A percentile compares a stretch with the other conserved stretches of the same genome.
Conservation (phyloP, 1,140 invertebrate species). For the Drosophila nasuta region DNA sequence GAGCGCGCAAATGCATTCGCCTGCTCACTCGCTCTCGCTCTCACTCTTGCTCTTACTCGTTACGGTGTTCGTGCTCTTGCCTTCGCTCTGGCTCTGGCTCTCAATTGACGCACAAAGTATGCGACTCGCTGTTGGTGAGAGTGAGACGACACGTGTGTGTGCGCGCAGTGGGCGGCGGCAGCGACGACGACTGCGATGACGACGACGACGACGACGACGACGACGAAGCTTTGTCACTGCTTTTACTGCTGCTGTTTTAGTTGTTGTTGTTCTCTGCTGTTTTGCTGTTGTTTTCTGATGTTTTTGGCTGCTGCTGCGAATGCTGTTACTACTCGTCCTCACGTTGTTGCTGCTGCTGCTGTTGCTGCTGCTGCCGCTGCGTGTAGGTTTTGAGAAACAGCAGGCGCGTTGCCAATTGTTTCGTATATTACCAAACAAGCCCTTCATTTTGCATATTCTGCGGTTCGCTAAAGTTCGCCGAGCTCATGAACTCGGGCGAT, state of each 20-base stretch:
- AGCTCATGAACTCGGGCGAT: slow-evolving; percentile 86
- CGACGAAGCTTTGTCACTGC: slow-evolving; percentile 41
- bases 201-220: slow-evolving; percentile 34
- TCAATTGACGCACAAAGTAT: slow-evolving; percentile 18
- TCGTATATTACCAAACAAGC: slow-evolving; percentile 89
- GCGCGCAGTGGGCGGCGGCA: slow-evolving; percentile 54
- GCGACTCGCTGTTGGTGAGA: slow-evolving; percentile 27
- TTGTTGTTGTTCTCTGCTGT: slow-evolving; percentile 17
- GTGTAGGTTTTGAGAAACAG: slow-evolving; percentile 68
- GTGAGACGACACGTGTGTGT: slow-evolving; percentile 60
- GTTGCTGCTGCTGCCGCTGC: slow-evolving; percentile 57
- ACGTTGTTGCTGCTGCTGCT: slow-evolving; percentile 36
- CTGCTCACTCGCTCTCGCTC: slow-evolving; percentile 14
- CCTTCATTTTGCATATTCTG: slow-evolving; percentile 90
- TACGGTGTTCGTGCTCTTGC: not conserved
- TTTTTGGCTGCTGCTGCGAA: slow-evolving; percentile 26
- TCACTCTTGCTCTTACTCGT: not conserved
- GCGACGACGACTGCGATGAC: slow-evolving; percentile 11
- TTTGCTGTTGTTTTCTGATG: slow-evolving; percentile 32
- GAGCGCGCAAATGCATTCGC: slow-evolving; percentile 13
- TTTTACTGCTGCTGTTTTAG: slow-evolving; percentile 33
- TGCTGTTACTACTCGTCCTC: slow-evolving; percentile 46
- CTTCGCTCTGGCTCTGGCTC: slow-evolving; percentile 30
- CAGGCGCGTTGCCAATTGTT: slow-evolving; percentile 84
- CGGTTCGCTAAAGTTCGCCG: slow-evolving; percentile 89